These are phyloP conservation scores for Hyposoter didymator DNA, from an alignment of 2,888 invertebrate genomes.

Conservation along the genomic window DNA sequence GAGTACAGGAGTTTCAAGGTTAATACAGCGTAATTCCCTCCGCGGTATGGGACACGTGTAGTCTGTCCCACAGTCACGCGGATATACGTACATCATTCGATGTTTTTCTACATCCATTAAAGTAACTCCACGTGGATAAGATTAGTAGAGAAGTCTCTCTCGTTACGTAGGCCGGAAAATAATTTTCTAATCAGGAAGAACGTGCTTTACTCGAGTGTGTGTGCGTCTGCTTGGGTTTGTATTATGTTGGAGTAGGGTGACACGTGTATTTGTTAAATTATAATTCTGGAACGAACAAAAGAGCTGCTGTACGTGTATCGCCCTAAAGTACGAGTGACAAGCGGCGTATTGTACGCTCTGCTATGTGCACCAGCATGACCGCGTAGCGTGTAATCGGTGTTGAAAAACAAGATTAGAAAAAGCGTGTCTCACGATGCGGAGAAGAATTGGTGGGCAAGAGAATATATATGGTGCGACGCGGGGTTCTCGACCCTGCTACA, in stretches of 20 bases:
- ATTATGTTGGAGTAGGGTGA: background rate
- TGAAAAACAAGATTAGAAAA: slow-evolving; percentile 64
- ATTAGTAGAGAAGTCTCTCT: slow-evolving; percentile 18
- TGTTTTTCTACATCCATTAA: slow-evolving; percentile 50
- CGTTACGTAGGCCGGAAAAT: slow-evolving; percentile 60
- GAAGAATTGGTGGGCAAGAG: slow-evolving; percentile 32
- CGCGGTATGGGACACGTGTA: slow-evolving; percentile 16
- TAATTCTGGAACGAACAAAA: slow-evolving; percentile 40
- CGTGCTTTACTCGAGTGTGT: slow-evolving; percentile 2
- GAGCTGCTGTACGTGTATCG: background rate
- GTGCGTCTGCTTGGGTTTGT: background rate
- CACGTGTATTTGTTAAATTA: slow-evolving; percentile 26
- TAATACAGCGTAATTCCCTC: background rate
- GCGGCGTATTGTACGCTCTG: slow-evolving; percentile 41
- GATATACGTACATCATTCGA: slow-evolving; percentile 18
- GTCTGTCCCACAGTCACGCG: slow-evolving; percentile 36
- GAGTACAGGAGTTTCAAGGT: slow-evolving; percentile 33
- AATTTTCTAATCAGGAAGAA: slow-evolving; percentile 60
- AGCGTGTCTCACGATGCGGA: slow-evolving; percentile 39
- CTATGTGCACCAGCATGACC: slow-evolving; percentile 6
- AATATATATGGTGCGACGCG: slow-evolving; percentile 25
- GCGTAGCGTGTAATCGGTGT: slow-evolving; percentile 33
- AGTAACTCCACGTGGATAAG: slow-evolving; percentile 19
- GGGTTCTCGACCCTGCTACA: slow-evolving; percentile 60
- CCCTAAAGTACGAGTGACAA: slow-evolving; percentile 53